phyloP scores from a whole-genome alignment of 2,888 invertebrate genomes.

The Lithodes maja region DNA sequence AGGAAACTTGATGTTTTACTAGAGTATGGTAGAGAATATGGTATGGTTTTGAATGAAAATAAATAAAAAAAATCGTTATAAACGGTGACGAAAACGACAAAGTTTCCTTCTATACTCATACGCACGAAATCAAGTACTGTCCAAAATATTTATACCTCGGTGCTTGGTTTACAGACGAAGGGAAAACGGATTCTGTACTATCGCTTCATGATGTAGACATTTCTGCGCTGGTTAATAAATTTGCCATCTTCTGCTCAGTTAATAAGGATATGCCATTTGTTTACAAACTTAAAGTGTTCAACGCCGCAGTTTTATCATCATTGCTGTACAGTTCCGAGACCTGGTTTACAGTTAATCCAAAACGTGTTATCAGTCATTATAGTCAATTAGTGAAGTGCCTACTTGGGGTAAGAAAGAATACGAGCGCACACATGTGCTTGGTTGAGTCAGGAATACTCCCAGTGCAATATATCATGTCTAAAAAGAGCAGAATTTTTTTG shows the following conservation, averaged over 20 bases:
- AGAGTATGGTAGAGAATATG: slow-evolving; percentile 14
- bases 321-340: slow-evolving; percentile 4
- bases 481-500: too few relatives aligned
- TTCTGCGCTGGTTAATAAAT: slow-evolving; percentile 9
- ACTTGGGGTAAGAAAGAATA: too few relatives aligned
- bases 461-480: too few relatives aligned
- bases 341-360: not conserved
- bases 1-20: slow-evolving; percentile 14
- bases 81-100: not conserved
- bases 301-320: not conserved
- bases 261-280: not conserved
- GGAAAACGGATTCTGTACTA: not conserved
- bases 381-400: too few relatives aligned
- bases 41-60: slow-evolving; percentile 23
- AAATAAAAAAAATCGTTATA: slow-evolving; percentile 16
- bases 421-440: too few relatives aligned
- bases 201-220: not conserved
- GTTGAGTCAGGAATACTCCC: too few relatives aligned
- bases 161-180: slow-evolving; percentile 20
- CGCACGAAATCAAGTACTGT: not conserved
- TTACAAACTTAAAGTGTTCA: not conserved
- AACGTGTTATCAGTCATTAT: too few relatives aligned
- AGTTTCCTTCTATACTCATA: not conserved
- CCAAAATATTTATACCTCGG: slow-evolving; percentile 21
- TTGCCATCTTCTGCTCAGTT: not conserved